A percentile compares a stretch with the other conserved stretches of the same genome.
phyloP scores from a whole-genome alignment of 2,113 vertebrate species.

The Pseudorhombus dupliciocellatus region DNA sequence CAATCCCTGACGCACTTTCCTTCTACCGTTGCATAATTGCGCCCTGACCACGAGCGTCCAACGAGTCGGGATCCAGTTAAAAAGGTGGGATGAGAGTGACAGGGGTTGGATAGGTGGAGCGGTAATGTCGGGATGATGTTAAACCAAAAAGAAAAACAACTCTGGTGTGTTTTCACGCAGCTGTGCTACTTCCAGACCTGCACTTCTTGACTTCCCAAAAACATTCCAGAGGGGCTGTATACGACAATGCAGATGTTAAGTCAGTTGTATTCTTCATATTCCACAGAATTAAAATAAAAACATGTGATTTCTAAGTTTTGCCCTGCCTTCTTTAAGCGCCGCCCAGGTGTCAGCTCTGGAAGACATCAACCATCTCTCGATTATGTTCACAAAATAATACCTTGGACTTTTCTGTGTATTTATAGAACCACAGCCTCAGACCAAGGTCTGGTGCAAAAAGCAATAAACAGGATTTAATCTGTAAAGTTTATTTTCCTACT shows the following conservation, averaged over 20 bases:
- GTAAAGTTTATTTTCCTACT: not conserved
- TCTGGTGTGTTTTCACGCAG: not conserved
- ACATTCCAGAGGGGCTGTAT: not conserved
- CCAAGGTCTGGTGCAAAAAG: not conserved
- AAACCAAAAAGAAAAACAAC: not conserved
- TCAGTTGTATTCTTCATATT: no score
- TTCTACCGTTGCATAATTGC: slow-evolving; percentile 60
- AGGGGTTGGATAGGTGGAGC: not conserved
- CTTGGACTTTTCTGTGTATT: not conserved
- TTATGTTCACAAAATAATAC: not conserved
- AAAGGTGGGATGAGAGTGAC: slow-evolving; percentile 37
- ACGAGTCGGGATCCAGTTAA: slow-evolving; percentile 37
- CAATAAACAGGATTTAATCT: not conserved
- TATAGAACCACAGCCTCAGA: not conserved
- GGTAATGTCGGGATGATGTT: not conserved
- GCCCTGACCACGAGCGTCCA: slow-evolving; percentile 17
- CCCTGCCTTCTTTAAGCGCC: no score
- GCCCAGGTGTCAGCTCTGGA: no score
- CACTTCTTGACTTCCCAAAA: not conserved
- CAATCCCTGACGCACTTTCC: slow-evolving; percentile 33
- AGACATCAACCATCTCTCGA: not conserved
- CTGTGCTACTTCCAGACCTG: no score
- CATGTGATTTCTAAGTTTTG: no score
- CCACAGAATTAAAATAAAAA: no score
- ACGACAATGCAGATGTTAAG: not conserved